A percentile compares a stretch with the other conserved stretches of the same genome.
Conservation (phyloP, 2,113 vertebrate genomes). For the Neodon shergylaensis region DNA sequence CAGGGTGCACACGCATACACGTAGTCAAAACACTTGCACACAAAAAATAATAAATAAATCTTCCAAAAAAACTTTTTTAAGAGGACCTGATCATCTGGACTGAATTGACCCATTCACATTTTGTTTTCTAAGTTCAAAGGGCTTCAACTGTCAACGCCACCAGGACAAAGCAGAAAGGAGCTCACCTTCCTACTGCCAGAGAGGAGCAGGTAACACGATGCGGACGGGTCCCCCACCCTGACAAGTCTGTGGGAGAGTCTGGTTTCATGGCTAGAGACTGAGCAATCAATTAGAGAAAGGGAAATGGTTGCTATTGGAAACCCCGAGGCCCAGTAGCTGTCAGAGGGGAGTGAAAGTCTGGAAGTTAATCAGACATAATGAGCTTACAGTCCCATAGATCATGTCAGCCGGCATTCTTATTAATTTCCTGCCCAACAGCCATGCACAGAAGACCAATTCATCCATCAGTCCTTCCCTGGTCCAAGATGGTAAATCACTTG, state of each 20-base stretch:
- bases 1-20: neutral
- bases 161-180: slow-evolving; percentile 38
- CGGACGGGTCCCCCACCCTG: slow-evolving; percentile 29
- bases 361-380: slow-evolving; percentile 78
- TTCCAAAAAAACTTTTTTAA: neutral
- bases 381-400: slow-evolving; percentile 77
- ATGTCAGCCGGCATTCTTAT: slow-evolving; percentile 74
- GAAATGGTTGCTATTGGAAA: slow-evolving; percentile 70
- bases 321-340: slow-evolving; percentile 66
- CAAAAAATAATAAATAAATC: neutral
- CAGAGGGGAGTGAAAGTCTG: slow-evolving; percentile 72
- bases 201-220: slow-evolving; percentile 54
- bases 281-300: slow-evolving; percentile 68
- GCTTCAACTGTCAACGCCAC: slow-evolving; percentile 64
- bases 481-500: slow-evolving; percentile 58
- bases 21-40: neutral
- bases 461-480: slow-evolving; percentile 55
- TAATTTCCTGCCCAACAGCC: slow-evolving; percentile 78
- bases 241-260: slow-evolving; percentile 48
- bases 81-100: slow-evolving; percentile 27
- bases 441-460: slow-evolving; percentile 75
- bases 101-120: slow-evolving; percentile 57
- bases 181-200: slow-evolving; percentile 55
- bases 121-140: slow-evolving; percentile 74
- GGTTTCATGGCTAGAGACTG: slow-evolving; percentile 57